phyloP scores from a whole-genome alignment of 2,888 invertebrate species.

The Omphaloscelis lunosa region DNA sequence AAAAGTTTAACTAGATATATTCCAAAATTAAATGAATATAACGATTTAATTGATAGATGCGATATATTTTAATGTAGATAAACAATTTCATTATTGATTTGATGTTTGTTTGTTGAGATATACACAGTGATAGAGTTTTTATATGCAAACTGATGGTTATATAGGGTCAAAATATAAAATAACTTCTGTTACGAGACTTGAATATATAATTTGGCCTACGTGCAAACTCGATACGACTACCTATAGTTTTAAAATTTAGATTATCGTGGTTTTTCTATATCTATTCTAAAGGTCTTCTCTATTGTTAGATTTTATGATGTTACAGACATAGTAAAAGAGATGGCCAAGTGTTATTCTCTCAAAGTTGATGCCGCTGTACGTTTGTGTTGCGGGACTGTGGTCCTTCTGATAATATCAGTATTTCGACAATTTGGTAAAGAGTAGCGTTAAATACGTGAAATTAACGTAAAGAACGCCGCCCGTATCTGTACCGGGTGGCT shows the following conservation, averaged over 20 bases:
- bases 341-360: conserved; percentile 78
- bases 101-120: conserved; percentile 52
- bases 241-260: conserved; percentile 55
- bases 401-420: conserved; percentile 88
- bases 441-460: conserved; percentile 89
- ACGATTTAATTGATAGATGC: conserved; percentile 57
- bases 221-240: conserved; percentile 64
- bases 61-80: conserved; percentile 57
- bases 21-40: conserved; percentile 64
- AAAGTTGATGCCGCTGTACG: conserved; percentile 82
- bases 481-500: conserved; percentile 86
- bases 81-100: conserved; percentile 53
- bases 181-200: conserved; percentile 48
- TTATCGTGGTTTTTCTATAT: conserved; percentile 65
- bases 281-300: conserved; percentile 58
- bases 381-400: conserved; percentile 86
- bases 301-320: conserved; percentile 72
- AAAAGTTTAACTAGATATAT: conserved; percentile 66
- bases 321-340: conserved; percentile 67
- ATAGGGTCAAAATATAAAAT: conserved; percentile 39
- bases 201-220: conserved; percentile 67
- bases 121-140: conserved; percentile 58
- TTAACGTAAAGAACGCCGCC: conserved; percentile 83
- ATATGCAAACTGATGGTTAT: conserved; percentile 52
- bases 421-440: conserved; percentile 88